Evolutionary conservation across 1,140 invertebrate genomes (phyloP).

Genomic region (Achatina immaculata): DNA sequence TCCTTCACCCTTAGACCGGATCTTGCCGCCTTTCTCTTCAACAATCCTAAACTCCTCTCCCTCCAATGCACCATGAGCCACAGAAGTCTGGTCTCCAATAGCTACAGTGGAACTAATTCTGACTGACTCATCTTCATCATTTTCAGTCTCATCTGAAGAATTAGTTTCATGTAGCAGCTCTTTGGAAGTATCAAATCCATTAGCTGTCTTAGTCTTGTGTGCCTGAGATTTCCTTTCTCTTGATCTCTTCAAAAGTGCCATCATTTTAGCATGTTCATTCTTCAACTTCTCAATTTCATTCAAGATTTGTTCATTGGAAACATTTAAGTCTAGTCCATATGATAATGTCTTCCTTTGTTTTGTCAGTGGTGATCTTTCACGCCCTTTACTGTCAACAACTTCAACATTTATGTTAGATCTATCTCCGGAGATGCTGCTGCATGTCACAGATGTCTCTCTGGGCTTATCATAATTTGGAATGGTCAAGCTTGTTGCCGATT

Average conservation of each 20-base stretch:
- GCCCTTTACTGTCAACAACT: not conserved
- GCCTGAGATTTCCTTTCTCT: constrained; percentile 37
- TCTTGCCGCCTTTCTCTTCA: too few relatives aligned
- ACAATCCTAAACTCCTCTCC: too few relatives aligned
- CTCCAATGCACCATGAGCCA: too few relatives aligned
- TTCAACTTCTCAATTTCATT: constrained; percentile 55
- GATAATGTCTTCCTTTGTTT: not conserved
- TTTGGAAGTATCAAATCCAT: not conserved
- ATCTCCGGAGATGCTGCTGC: not conserved
- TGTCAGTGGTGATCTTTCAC: constrained; percentile 27
- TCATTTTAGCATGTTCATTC: constrained; percentile 59
- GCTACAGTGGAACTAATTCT: too few relatives aligned
- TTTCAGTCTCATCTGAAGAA: constrained; percentile 39
- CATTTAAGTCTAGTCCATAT: not conserved
- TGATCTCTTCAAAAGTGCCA: constrained; percentile 50
- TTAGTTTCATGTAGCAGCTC: constrained; percentile 1
- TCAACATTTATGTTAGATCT: not conserved
- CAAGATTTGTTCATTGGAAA: constrained; percentile 28
- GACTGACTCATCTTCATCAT: too few relatives aligned
- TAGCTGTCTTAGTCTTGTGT: too few relatives aligned
- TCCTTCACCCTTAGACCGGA: too few relatives aligned
- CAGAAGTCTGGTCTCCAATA: too few relatives aligned
- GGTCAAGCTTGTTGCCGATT: not conserved
- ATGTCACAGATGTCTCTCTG: not conserved
- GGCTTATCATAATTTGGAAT: not conserved